Conservation (phyloP, 2,888 invertebrate genomes). For the Neoitamus cyanurus region DNA sequence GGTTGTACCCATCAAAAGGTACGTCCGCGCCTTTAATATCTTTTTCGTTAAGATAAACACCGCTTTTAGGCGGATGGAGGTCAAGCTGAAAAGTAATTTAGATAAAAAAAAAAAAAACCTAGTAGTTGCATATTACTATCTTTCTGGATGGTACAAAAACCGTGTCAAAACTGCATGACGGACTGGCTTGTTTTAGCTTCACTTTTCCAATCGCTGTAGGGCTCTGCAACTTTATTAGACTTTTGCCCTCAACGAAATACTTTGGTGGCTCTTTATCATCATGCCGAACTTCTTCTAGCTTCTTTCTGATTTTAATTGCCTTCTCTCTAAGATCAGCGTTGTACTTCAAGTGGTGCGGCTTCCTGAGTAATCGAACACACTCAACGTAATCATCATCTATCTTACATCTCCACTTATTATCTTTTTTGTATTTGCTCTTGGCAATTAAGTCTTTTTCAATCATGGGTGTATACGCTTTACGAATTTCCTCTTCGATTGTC, state of each 20-base stretch:
- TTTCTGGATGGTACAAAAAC: slow-evolving; percentile 56
- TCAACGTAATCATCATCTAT: slow-evolving; percentile 56
- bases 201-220: neutral
- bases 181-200: slow-evolving; percentile 56
- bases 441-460: neutral
- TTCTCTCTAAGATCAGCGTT: slow-evolving; percentile 58
- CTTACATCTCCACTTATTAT: slow-evolving; percentile 55
- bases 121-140: neutral
- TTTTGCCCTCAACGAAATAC: slow-evolving; percentile 1
- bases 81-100: slow-evolving; percentile 57
- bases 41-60: slow-evolving; percentile 61
- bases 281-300: neutral
- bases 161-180: slow-evolving; percentile 57
- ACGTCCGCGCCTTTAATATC: slow-evolving; percentile 56
- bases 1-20: slow-evolving; percentile 61
- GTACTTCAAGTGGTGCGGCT: slow-evolving; percentile 55
- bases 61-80: slow-evolving; percentile 62
- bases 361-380: slow-evolving; percentile 59
- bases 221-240: neutral
- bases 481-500: neutral
- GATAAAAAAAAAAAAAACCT: neutral
- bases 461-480: neutral
- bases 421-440: neutral
- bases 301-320: neutral
- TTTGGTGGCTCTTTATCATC: neutral